Percentiles rank a stretch among this genome's conserved stretches.
phyloP scores from a whole-genome alignment of 1,140 invertebrate genomes.

The Batillaria attramentaria region DNA sequence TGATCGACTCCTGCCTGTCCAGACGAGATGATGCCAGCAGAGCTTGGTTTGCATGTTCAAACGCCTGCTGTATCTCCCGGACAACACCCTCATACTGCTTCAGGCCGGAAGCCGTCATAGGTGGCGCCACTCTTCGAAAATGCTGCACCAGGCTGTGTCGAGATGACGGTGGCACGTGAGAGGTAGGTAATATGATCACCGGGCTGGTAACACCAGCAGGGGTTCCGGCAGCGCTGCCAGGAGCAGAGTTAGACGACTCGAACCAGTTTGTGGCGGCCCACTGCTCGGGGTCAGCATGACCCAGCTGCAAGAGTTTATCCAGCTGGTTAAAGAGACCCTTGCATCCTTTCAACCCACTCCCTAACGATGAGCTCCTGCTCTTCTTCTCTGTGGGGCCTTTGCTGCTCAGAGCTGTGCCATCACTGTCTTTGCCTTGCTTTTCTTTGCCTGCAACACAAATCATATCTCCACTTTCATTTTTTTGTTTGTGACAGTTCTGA shows the following conservation, averaged over 20 bases:
- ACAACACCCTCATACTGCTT: slow-evolving; percentile 13
- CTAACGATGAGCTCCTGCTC: slow-evolving; percentile 15
- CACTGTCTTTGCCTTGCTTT: not conserved
- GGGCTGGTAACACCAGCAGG: too few relatives aligned
- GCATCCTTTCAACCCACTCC: slow-evolving; percentile 36
- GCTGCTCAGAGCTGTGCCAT: not conserved
- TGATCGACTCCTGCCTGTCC: slow-evolving; percentile 25
- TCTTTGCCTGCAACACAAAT: too few relatives aligned
- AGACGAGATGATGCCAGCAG: slow-evolving; percentile 16
- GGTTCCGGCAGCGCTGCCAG: too few relatives aligned
- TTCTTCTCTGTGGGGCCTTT: slow-evolving; percentile 4
- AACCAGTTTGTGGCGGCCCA: slow-evolving; percentile 1
- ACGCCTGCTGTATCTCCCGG: slow-evolving; percentile 3
- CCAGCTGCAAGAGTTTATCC: slow-evolving; percentile 41
- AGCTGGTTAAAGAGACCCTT: slow-evolving; percentile 40
- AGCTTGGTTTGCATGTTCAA: slow-evolving; percentile 23
- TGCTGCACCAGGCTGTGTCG: slow-evolving; percentile 19
- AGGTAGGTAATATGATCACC: too few relatives aligned
- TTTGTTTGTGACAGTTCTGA: slow-evolving; percentile 13
- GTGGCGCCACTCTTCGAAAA: slow-evolving; percentile 5
- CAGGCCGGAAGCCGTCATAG: not conserved
- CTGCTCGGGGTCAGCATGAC: slow-evolving; percentile 15
- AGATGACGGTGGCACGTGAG: not conserved
- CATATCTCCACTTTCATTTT: too few relatives aligned
- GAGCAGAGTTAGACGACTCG: too few relatives aligned